Evolutionary conservation across 2,797 vertebrate genomes (phyloP).

Genomic region (Diplodus sargus): DNA sequence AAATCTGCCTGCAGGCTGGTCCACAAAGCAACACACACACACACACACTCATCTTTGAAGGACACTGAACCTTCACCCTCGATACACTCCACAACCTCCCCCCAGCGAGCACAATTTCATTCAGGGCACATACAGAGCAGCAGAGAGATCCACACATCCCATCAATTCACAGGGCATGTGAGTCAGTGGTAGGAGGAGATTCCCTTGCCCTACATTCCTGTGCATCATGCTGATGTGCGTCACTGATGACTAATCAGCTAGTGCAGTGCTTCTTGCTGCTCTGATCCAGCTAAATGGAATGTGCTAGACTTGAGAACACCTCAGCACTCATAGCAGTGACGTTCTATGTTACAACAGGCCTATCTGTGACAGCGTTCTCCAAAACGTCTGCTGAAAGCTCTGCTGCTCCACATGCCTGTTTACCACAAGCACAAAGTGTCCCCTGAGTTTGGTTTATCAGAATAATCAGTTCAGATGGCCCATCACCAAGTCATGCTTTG

Average conservation of each 20-base stretch:
- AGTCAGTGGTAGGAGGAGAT: constrained; percentile 83
- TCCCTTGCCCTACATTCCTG: constrained; percentile 84
- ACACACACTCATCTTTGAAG: constrained; percentile 17
- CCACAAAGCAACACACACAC: constrained; percentile 9
- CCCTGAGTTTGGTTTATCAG: not conserved
- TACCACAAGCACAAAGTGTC: not conserved
- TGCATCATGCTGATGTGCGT: constrained; percentile 77
- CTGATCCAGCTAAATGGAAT: constrained; percentile 72
- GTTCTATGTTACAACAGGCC: constrained; percentile 22
- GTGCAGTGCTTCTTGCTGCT: constrained; percentile 69
- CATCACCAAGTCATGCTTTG: not conserved
- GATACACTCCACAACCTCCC: not conserved
- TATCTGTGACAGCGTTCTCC: not conserved
- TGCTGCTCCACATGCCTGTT: constrained; percentile 5
- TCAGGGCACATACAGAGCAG: constrained; percentile 1
- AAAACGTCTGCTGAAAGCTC: constrained; percentile 1
- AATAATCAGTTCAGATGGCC: not conserved
- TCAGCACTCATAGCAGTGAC: constrained; percentile 51
- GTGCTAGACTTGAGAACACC: constrained; percentile 71
- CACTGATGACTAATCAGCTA: constrained; percentile 82
- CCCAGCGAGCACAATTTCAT: constrained; percentile 9
- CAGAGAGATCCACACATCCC: constrained; percentile 38
- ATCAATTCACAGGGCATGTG: constrained; percentile 53
- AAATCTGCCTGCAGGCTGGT: constrained; percentile 12
- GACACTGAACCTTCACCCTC: constrained; percentile 28